These are phyloP conservation scores for Cyphomyrmex costatus DNA, from an alignment of 1,140 invertebrate species.

Conservation along the genomic window DNA sequence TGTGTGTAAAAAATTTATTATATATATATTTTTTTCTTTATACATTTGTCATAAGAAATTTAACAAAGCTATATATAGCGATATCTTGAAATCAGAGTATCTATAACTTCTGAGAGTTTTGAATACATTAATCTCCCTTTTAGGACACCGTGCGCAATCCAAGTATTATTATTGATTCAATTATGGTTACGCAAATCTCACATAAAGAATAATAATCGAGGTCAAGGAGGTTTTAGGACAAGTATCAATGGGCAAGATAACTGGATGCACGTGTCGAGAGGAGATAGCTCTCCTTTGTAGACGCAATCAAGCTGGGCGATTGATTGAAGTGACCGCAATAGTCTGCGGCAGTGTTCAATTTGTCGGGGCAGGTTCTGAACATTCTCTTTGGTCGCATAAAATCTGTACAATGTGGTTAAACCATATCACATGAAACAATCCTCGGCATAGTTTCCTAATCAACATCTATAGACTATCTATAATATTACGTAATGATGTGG, in stretches of 20 bases:
- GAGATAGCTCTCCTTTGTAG: conserved; percentile 61
- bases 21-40: neutral
- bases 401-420: conserved; percentile 62
- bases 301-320: conserved; percentile 54
- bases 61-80: neutral
- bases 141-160: neutral
- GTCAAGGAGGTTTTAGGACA: conserved; percentile 34
- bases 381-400: conserved; percentile 64
- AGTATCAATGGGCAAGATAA: conserved; percentile 45
- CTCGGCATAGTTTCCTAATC: conserved; percentile 46
- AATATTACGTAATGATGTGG: neutral
- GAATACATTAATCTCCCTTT: neutral
- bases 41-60: neutral
- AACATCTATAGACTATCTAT: conserved; percentile 12
- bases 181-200: conserved; percentile 13
- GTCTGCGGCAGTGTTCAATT: conserved; percentile 67
- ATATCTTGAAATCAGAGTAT: no score
- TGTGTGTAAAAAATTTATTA: no score
- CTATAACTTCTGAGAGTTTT: neutral
- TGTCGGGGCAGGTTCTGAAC: conserved; percentile 58
- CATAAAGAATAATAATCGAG: conserved; percentile 65
- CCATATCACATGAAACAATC: conserved; percentile 25
- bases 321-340: conserved; percentile 75
- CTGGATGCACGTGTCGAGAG: conserved; percentile 65
- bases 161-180: conserved; percentile 34